Evolutionary conservation across 1,140 invertebrate genomes (phyloP).

Genomic region (Brachionus manjavacas): DNA sequence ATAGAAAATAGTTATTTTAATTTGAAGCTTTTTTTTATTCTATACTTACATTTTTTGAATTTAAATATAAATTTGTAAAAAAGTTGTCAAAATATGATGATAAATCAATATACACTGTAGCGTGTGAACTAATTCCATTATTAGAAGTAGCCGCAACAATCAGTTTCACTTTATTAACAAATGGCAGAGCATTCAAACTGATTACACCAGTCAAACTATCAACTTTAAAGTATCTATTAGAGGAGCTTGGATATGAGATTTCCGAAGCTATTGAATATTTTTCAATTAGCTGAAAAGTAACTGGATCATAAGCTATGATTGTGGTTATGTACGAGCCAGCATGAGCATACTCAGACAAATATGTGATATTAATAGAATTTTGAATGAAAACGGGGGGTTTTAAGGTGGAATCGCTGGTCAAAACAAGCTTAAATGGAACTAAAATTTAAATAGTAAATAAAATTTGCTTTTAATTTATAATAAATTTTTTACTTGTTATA

Average conservation of each 20-base stretch:
- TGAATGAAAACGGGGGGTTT: not conserved
- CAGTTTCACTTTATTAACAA: not conserved
- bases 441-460: not conserved
- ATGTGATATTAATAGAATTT: not conserved
- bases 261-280: constrained; percentile 29
- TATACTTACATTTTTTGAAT: not conserved
- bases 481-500: not conserved
- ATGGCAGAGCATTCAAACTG: not conserved
- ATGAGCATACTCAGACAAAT: constrained; percentile 22
- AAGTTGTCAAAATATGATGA: not conserved
- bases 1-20: not conserved
- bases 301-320: constrained; percentile 21
- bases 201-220: constrained; percentile 18
- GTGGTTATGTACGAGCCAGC: constrained; percentile 10
- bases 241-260: not conserved
- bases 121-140: not conserved
- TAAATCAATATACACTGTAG: not conserved
- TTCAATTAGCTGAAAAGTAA: not conserved
- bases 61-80: constrained; percentile 1
- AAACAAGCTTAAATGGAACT: constrained; percentile 31
- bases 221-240: not conserved
- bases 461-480: not conserved
- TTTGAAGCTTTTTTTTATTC: not conserved
- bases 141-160: not conserved
- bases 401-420: not conserved